A percentile compares a stretch with the other conserved stretches of the same genome.
These are phyloP conservation scores for Microplitis demolitor DNA, from an alignment of 1,140 invertebrate species.

Conservation along the genomic window DNA sequence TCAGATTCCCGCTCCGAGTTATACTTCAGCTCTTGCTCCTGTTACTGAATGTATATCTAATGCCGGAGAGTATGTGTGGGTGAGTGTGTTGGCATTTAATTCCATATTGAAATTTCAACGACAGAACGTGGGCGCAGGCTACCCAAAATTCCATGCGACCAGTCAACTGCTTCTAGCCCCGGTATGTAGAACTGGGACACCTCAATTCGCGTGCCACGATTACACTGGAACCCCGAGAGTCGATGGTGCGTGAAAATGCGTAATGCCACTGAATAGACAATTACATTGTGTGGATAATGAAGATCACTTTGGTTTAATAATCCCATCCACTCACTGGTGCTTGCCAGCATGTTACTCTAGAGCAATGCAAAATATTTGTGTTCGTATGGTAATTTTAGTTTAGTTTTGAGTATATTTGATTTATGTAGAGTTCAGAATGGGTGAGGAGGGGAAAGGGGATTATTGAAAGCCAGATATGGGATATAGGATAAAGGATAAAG, in stretches of 20 bases:
- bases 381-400: no score
- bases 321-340: no score
- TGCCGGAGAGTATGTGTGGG: no score
- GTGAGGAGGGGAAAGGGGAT: no score
- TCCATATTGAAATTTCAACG: conserved; percentile 7
- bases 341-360: no score
- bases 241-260: conserved; percentile 3
- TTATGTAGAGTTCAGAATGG: no score
- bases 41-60: no score
- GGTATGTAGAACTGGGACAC: background rate
- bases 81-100: background rate
- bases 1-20: background rate
- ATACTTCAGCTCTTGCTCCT: no score
- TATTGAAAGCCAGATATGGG: no score
- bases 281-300: background rate
- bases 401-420: no score
- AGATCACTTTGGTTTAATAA: background rate
- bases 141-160: background rate
- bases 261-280: background rate
- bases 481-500: no score
- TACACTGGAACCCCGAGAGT: background rate
- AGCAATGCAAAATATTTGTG: no score
- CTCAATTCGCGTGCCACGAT: background rate
- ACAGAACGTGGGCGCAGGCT: background rate
- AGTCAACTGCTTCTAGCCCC: background rate